Evolutionary conservation across 2,113 vertebrate genomes (phyloP).

Genomic region (Genyomyrus donnyi): DNA sequence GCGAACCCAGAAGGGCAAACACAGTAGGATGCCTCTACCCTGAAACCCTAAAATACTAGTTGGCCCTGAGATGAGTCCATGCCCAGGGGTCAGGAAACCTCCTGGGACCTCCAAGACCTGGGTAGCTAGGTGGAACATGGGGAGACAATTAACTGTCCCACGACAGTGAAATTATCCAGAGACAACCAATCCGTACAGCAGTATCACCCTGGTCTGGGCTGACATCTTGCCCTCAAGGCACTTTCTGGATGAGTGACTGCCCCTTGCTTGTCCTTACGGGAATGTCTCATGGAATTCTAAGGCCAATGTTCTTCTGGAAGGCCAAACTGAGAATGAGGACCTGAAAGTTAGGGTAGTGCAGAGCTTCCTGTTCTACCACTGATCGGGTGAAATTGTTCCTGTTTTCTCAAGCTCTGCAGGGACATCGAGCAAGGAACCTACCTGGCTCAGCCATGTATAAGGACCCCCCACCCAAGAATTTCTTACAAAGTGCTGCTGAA

Average conservation of each 20-base stretch:
- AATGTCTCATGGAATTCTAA: neutral
- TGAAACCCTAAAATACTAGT: neutral
- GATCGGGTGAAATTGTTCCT: neutral
- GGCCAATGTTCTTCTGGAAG: neutral
- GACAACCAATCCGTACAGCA: neutral
- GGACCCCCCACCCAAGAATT: neutral
- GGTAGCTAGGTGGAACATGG: neutral
- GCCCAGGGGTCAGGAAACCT: too few species aligned
- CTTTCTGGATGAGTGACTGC: neutral
- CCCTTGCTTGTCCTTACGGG: neutral
- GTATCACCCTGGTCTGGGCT: neutral
- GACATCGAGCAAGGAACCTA: neutral
- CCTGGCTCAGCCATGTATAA: neutral
- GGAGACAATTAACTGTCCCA: neutral
- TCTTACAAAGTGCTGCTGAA: neutral
- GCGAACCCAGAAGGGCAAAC: neutral
- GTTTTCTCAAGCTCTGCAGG: neutral
- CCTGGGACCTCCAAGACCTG: neutral
- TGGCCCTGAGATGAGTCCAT: neutral
- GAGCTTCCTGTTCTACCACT: neutral
- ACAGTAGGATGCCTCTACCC: neutral
- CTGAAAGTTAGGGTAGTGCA: neutral
- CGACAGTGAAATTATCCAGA: neutral
- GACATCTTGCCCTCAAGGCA: neutral
- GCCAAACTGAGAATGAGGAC: neutral